phyloP scores from a whole-genome alignment of 2,888 invertebrate species.

The Scaeva pyrastri region DNA sequence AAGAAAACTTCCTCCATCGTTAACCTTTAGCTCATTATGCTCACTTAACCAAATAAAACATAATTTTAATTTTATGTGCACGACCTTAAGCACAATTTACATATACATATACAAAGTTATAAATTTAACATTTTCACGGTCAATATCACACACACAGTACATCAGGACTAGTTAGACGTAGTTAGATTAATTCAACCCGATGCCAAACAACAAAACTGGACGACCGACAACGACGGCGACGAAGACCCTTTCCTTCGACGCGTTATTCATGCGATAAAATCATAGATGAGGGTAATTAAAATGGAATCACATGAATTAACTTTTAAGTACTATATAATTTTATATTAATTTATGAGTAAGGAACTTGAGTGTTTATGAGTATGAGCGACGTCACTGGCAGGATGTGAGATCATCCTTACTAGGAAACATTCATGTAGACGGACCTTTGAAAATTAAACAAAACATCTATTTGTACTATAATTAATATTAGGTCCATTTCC shows the following conservation, averaged over 20 bases:
- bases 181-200: background rate
- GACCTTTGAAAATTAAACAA: no score
- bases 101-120: background rate
- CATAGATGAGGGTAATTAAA: slow-evolving; percentile 6
- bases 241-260: background rate
- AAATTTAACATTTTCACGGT: slow-evolving; percentile 4
- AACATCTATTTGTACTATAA: no score
- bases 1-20: no score
- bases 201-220: background rate
- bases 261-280: slow-evolving; percentile 10
- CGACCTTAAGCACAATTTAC: slow-evolving; percentile 15
- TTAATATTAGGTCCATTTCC: no score
- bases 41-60: slow-evolving; percentile 2
- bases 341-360: background rate
- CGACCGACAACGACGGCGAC: no score
- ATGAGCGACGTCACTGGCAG: background rate
- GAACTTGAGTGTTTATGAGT: background rate
- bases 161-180: background rate
- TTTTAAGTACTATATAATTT: background rate
- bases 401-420: background rate
- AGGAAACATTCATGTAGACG: no score
- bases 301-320: background rate
- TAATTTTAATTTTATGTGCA: background rate
- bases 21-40: background rate
- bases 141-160: slow-evolving; percentile 1